phyloP scores from a whole-genome alignment of 2,113 vertebrate species.

The Seriola rivoliana region DNA sequence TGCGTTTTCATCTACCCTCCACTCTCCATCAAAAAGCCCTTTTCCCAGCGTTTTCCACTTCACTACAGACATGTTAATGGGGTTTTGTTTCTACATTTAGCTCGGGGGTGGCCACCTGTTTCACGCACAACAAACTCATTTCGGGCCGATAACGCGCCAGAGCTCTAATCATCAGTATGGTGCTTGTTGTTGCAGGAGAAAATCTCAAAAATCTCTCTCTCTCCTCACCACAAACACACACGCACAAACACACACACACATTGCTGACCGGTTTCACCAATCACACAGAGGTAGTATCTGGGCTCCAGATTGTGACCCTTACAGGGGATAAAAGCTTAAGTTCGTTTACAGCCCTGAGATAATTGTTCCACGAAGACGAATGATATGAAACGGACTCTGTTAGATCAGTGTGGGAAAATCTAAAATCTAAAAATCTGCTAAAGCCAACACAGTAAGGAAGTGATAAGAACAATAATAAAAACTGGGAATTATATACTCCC shows the following conservation, averaged over 20 bases:
- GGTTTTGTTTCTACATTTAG: conserved; percentile 60
- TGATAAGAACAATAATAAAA: not conserved
- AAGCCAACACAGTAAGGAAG: not conserved
- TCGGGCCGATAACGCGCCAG: conserved; percentile 26
- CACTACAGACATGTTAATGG: conserved; percentile 56
- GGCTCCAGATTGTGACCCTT: conserved; percentile 20
- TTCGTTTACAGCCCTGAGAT: conserved; percentile 10
- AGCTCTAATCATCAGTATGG: conserved; percentile 51
- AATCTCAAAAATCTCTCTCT: not conserved
- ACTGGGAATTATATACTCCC: no score
- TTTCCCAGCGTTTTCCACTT: conserved; percentile 48
- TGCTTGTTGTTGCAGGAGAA: conserved; percentile 19
- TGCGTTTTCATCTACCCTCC: not conserved
- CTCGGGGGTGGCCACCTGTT: conserved; percentile 71
- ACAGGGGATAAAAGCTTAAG: not conserved
- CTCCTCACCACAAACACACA: not conserved
- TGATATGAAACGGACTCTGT: not conserved
- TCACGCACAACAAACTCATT: conserved; percentile 56
- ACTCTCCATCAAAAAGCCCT: conserved; percentile 8
- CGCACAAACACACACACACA: not conserved
- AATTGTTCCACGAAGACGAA: not conserved
- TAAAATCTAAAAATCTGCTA: not conserved
- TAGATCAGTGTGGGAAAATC: not conserved
- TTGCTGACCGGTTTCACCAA: not conserved
- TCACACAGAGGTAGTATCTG: conserved; percentile 11